Evolutionary conservation across 2,113 vertebrate genomes (phyloP).

Genomic region (Crotalus viridis): DNA sequence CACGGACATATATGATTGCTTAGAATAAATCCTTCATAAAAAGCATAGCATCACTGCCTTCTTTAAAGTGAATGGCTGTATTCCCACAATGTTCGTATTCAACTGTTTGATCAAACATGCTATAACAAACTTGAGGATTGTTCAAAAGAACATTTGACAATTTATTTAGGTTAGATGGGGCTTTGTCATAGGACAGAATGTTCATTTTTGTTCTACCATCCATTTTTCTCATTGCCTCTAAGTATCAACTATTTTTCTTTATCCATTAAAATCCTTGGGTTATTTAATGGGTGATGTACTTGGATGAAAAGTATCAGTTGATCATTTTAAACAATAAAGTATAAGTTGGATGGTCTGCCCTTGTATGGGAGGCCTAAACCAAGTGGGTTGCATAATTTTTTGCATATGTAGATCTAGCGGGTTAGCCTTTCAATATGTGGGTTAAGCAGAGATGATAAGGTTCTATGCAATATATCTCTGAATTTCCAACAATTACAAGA

Average conservation of each 20-base stretch:
- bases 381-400: neutral
- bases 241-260: neutral
- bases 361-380: neutral
- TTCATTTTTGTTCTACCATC: neutral
- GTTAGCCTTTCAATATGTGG: neutral
- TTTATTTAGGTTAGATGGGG: neutral
- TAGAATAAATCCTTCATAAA: neutral
- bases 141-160: neutral
- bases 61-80: neutral
- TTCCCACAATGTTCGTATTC: neutral
- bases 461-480: neutral
- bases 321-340: neutral
- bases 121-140: neutral
- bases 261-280: neutral
- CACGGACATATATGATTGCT: neutral
- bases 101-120: neutral
- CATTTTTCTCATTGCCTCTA: neutral
- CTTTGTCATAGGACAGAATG: neutral
- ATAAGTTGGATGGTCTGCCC: neutral
- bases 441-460: neutral
- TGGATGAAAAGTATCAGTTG: neutral
- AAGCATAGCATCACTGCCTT: neutral
- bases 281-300: neutral
- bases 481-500: neutral
- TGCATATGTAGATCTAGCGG: neutral